Evolutionary conservation across 2,888 invertebrate genomes (phyloP).

Genomic region (Amphipyra tragopoginis): DNA sequence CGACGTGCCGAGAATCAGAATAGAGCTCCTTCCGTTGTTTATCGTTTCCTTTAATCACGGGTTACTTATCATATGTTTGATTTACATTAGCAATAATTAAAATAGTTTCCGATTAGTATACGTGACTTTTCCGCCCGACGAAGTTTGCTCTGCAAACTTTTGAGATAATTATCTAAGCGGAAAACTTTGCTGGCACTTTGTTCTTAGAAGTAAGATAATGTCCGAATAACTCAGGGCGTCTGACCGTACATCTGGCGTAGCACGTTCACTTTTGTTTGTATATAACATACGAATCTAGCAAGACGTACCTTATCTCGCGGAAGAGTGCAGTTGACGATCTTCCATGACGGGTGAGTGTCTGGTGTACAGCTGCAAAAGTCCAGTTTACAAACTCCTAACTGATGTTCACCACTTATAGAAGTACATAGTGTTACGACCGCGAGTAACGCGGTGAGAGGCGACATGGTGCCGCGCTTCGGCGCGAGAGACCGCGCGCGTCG

Average conservation of each 20-base stretch:
- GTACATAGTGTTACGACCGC: constrained; percentile 87
- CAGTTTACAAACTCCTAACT: constrained; percentile 83
- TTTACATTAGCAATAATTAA: constrained; percentile 50
- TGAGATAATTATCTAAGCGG: constrained; percentile 11
- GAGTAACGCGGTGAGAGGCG: constrained; percentile 76
- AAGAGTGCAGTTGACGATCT: constrained; percentile 91
- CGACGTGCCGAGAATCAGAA: constrained; percentile 65
- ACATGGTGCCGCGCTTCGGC: constrained; percentile 83
- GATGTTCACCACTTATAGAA: constrained; percentile 62
- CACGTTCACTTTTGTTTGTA: constrained; percentile 70
- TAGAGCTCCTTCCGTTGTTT: constrained; percentile 62
- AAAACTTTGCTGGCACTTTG: constrained; percentile 42
- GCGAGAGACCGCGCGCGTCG: constrained; percentile 76
- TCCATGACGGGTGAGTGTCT: constrained; percentile 90
- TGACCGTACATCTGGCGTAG: constrained; percentile 60
- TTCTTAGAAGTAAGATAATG: constrained; percentile 53
- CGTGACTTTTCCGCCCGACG: constrained; percentile 1
- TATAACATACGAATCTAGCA: constrained; percentile 61
- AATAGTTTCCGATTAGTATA: constrained; percentile 28
- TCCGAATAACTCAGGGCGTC: constrained; percentile 49
- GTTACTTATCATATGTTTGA: constrained; percentile 53
- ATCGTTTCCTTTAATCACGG: constrained; percentile 56
- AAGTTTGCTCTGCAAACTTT: constrained; percentile 21
- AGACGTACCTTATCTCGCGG: constrained; percentile 88
- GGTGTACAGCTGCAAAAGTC: constrained; percentile 91